These are phyloP conservation scores for Gymnoscopelus braueri DNA, from an alignment of 2,797 vertebrate genomes.

Conservation along the genomic window DNA sequence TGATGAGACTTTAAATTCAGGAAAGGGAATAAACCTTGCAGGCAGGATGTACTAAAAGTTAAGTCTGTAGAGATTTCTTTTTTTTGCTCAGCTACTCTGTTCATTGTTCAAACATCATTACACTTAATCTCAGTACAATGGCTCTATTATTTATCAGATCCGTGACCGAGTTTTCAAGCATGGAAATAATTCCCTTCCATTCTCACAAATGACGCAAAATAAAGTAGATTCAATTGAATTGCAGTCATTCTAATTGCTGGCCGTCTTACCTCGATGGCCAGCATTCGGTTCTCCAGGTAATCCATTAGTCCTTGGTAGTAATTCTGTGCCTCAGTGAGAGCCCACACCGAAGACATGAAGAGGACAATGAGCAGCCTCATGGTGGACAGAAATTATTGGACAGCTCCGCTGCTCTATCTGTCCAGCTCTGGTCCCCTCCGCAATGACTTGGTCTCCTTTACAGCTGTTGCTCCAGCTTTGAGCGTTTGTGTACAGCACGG, in stretches of 20 bases:
- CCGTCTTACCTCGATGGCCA: slow-evolving; percentile 91
- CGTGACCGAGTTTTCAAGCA: too few species aligned
- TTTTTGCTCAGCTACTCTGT: not conserved
- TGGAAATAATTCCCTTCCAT: too few species aligned
- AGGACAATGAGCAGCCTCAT: slow-evolving; percentile 80
- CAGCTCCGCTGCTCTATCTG: slow-evolving; percentile 34
- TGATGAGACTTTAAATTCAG: slow-evolving; percentile 60
- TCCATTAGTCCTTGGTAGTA: slow-evolving; percentile 94
- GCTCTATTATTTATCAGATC: too few species aligned
- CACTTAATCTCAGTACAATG: too few species aligned
- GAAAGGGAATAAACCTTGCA: slow-evolving; percentile 19
- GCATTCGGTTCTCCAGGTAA: slow-evolving; percentile 93
- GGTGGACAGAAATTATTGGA: slow-evolving; percentile 42
- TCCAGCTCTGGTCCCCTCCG: slow-evolving; percentile 21
- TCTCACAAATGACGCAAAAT: too few species aligned
- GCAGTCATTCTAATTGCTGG: not conserved
- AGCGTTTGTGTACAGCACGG: slow-evolving; percentile 8
- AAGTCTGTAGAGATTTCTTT: not conserved
- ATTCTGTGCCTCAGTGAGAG: slow-evolving; percentile 81
- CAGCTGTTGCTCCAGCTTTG: not conserved
- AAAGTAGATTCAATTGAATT: too few species aligned
- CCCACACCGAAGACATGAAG: slow-evolving; percentile 79
- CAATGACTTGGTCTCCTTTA: slow-evolving; percentile 18
- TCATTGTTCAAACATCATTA: not conserved
- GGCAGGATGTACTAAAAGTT: not conserved